Evolutionary conservation across 2,797 vertebrate genomes (phyloP), one percentile per base, ranked within the genome.

Genomic region (Neomorphus geoffroyi): DNA sequence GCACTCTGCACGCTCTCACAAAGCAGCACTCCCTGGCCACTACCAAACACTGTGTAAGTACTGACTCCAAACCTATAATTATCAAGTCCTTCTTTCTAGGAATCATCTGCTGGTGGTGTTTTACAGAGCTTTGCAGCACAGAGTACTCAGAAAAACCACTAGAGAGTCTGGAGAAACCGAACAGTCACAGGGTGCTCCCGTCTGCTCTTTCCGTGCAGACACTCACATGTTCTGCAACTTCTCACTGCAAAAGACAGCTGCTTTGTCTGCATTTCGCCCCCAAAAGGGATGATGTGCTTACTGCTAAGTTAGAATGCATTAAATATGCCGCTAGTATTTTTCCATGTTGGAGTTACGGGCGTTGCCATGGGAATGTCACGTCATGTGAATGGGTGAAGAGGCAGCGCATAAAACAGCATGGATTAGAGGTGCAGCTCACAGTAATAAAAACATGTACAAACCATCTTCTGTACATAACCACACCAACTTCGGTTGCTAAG

Each of bases 291-390:
- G 60, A 88, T 94, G 56, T 50, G 43, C 83, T 95, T 79, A 66
- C 45, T 82, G 90, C 51, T 64, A 84, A 94, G 64, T 92, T 93
- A 86, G 90, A 91, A 88, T 23, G 30, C 70, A 77, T 84, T 80
- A 92, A 91, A 92, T 81, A 82, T 14, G n/a, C 80, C 74, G 86
- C 90, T 87, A 90, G 94, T 95, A 74, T 96, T 96, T 97, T 96
- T 96, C 95, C 94, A 69, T 73, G 88, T 95, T 96, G 94, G 91
- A 86, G 82, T 88, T 91, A 79, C 70, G 50, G 77, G 77, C 93
- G 96, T 96, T 96, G 91, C 94, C 80, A 95, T 97, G 93, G 94
- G 91, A 79, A 95, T 96, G 92, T 88, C 94, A 94, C 91, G 88
- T 92, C 85, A 82, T 66, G 70, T 78, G 93, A 94, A 90, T 37